phyloP scores from a whole-genome alignment of 2,888 invertebrate genomes.

The Helobdella robusta region DNA sequence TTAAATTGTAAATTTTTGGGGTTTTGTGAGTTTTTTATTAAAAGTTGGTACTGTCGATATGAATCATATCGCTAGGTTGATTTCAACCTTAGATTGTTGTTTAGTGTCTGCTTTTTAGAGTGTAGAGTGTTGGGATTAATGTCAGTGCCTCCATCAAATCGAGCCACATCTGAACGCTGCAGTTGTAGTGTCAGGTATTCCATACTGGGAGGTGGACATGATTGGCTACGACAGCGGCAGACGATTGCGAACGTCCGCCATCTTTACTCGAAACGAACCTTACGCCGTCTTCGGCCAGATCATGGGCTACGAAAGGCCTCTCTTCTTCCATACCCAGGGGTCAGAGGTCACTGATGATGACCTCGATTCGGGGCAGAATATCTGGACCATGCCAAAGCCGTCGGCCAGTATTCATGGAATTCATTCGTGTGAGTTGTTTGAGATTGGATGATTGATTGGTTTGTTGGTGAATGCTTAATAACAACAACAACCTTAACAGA shows the following conservation, averaged over 20 bases:
- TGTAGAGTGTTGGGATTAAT: no score
- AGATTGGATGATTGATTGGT: background rate
- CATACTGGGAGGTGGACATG: constrained; percentile 31
- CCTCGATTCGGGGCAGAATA: background rate
- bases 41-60: background rate
- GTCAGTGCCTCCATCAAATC: no score
- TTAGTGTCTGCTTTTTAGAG: background rate
- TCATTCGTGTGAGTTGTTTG: constrained; percentile 14
- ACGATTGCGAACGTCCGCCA: constrained; percentile 74
- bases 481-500: constrained; percentile 14
- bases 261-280: constrained; percentile 73
- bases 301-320: constrained; percentile 92
- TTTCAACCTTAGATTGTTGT: background rate
- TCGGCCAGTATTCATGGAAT: constrained; percentile 25
- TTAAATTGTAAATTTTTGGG: no score
- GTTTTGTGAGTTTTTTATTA: background rate
- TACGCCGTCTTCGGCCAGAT: constrained; percentile 92
- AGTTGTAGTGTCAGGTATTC: constrained; percentile 23
- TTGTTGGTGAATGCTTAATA: background rate
- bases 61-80: background rate
- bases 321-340: constrained; percentile 62
- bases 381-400: constrained; percentile 29
- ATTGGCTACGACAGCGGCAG: constrained; percentile 30
- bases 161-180: background rate
- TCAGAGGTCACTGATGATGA: constrained; percentile 17